Base-by-base conservation (phyloP, 2,797 vertebrate species). In the Euthynnus affinis region DNA sequence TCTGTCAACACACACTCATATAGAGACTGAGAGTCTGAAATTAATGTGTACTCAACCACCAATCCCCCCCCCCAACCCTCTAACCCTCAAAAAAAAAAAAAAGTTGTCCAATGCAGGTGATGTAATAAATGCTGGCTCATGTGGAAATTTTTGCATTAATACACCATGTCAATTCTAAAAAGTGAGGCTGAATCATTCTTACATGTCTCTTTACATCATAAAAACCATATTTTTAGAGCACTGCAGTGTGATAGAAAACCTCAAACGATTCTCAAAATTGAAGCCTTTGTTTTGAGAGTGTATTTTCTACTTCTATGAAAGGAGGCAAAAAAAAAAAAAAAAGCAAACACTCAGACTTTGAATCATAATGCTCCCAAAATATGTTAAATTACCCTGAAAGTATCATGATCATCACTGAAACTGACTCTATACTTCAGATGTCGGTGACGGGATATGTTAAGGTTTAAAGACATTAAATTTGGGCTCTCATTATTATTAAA, bases 141-240 rank as follows among this genome's bases (percentile, higher is more conserved):
- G 3, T 7, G 2, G 2, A 2, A 7, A 4, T 5, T 6, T 18
- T 13, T 13, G 27, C 27, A 29, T n/a, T 44, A 52, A 49, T 3
- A 60, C 1, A 20, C 15, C 8, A 44, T 1, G 4, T 46, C 0
- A 7, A 3, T 32, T 15, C 0, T 22, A 8, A 1, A 34, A 32
- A 3, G 3, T 34, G 32, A 1, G 5, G 6, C 12, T 6, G 0
- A 0, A 10, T 23, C 2, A 53, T 48, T 32, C 1, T 14, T 34
- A 17, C 10, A 29, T 9, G 15, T 56, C 65, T 46, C 7, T 49
- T 20, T n/a, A 37, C 51, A 58, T 6, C 0, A n/a, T n/a, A 2
- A 27, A 44, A 22, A 29, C 37, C 1, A 0, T 23, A 9, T 23
- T 74, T 13, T 69, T 14, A n/a, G 1, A n/a, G 18, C 1, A 13